Base-by-base conservation (phyloP, 2,797 vertebrate species). In the Potorous gilbertii region DNA sequence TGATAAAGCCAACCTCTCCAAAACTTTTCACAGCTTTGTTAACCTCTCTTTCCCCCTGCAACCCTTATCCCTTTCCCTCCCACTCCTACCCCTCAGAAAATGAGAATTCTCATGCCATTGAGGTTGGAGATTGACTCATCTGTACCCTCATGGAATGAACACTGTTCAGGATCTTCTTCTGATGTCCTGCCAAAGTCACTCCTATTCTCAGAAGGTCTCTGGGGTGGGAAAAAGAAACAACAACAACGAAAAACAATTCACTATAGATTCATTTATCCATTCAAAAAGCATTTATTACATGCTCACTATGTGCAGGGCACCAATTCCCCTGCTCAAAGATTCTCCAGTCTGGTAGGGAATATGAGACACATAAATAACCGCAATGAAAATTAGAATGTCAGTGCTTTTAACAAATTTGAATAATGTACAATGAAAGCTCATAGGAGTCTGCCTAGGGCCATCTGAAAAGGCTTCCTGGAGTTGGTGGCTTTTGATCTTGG, bases 131-230 rank as follows among this genome's bases (percentile, higher is more conserved):
- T 98, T 99, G 99, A 98, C 99, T 99, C 99, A 99, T 99, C 98
- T 99, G 99, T 98, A 99, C 99, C 98, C 99, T 99, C 99, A 99
- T 99, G 96, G 99, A 99, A 98, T 99, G 99, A 94, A 99, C 98
- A 94, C 99, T 99, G 98, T 99, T 99, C 97, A 99, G 99, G 98
- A 99, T 99, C 99, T 99, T 99, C 99, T 99, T 99, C 99, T 99
- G 99, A 98, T 99, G 99, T 97, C 99, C 99, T 57, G 99, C 99
- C 98, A 99, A 98, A 98, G 99, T 99, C 97, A 99, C 99, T 66
- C 99, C 99, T 99, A 99, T 99, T 99, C 99, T 99, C 98, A 99
- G 98, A 98, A 99, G 98, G 98, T 99, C 99, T 98, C 99, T 99
- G 97, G 56, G 90, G 94, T 27, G 27, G 24, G 90, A 90, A 74